Conservation (phyloP, 2,113 vertebrate species). For the Baryphthengus martii region DNA sequence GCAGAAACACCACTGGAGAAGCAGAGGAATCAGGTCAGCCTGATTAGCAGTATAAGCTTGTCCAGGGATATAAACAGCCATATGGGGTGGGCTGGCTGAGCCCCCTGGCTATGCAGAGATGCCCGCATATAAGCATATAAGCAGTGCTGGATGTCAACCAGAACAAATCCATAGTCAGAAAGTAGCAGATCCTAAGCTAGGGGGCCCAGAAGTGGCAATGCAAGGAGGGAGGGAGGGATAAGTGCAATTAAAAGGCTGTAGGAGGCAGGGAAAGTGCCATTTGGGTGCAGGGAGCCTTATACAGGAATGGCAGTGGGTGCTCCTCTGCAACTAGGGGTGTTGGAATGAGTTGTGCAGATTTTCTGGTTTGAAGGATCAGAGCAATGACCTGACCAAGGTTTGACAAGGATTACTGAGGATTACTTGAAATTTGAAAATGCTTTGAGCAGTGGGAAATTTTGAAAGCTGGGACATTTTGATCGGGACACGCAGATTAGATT, state of each 20-base stretch:
- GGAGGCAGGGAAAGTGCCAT: background rate
- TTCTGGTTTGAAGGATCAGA: background rate
- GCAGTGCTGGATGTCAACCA: background rate
- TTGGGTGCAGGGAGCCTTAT: background rate
- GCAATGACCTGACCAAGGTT: background rate
- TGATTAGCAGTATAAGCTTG: background rate
- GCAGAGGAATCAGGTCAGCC: slow-evolving; percentile 7
- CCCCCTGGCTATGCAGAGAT: background rate
- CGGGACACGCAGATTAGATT: background rate
- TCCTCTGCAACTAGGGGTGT: background rate
- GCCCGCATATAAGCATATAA: background rate
- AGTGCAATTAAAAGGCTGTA: background rate
- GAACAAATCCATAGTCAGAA: background rate
- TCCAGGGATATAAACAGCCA: background rate
- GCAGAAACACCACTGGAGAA: background rate
- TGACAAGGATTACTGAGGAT: background rate
- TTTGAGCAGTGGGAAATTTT: background rate
- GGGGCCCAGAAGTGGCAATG: background rate
- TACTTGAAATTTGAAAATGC: background rate
- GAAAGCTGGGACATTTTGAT: background rate
- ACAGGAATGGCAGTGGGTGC: rapidly evolving
- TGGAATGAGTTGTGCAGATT: background rate
- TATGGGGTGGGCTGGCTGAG: background rate
- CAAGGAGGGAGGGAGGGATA: background rate
- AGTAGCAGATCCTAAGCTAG: background rate